phyloP scores from a whole-genome alignment of 2,113 vertebrate species.

The Serinus canaria region DNA sequence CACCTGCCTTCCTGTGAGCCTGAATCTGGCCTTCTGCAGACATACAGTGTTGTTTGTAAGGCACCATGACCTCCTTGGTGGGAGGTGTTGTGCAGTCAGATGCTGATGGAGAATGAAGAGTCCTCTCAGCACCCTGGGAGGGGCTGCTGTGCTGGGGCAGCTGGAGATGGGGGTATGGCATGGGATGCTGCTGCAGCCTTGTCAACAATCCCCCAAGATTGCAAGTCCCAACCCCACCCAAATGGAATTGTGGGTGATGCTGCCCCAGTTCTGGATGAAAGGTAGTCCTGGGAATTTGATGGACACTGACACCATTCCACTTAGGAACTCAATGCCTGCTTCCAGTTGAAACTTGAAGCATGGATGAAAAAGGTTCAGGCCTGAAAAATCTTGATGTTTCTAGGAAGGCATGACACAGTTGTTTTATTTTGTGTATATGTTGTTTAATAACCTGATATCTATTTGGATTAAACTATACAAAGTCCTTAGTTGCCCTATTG shows the following conservation, averaged over 20 bases:
- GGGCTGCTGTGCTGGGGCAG: rapidly evolving
- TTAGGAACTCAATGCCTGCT: background rate
- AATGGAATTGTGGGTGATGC: background rate
- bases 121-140: background rate
- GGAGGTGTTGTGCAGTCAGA: background rate
- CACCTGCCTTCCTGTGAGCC: background rate
- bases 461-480: background rate
- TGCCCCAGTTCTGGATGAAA: background rate
- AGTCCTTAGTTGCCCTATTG: background rate
- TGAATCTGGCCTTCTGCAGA: background rate
- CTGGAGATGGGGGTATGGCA: background rate
- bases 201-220: background rate
- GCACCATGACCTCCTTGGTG: background rate
- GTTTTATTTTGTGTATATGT: background rate
- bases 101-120: rapidly evolving
- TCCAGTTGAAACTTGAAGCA: background rate
- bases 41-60: background rate
- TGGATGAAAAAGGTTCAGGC: background rate
- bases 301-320: background rate
- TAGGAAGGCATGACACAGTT: background rate
- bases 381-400: background rate
- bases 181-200: background rate
- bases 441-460: background rate
- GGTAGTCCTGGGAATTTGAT: background rate
- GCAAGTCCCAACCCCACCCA: rapidly evolving